These are phyloP conservation scores for Helicoverpa assulta DNA, from an alignment of 2,888 invertebrate genomes.

Conservation along the genomic window DNA sequence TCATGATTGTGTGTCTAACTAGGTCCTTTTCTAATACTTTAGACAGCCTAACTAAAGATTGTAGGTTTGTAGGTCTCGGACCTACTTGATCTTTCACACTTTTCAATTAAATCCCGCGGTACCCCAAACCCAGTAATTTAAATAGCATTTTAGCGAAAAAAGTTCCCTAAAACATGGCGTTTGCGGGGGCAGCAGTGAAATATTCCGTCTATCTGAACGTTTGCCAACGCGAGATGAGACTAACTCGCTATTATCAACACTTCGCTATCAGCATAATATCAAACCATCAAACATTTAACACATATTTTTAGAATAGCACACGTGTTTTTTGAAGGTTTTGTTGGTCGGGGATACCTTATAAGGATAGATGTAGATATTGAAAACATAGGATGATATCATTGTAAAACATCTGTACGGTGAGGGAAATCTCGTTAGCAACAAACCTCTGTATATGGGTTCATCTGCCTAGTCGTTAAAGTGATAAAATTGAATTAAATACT, in stretches of 20 bases:
- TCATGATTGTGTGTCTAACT: too few relatives aligned
- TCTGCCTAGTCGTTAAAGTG: too few relatives aligned
- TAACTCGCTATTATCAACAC: slow-evolving; percentile 40
- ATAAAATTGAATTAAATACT: too few relatives aligned
- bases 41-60: too few relatives aligned
- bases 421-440: neutral
- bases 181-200: slow-evolving; percentile 46
- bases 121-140: slow-evolving; percentile 36
- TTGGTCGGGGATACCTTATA: neutral
- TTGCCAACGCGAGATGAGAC: slow-evolving; percentile 57
- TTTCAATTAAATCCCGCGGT: neutral
- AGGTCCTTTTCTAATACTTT: too few relatives aligned
- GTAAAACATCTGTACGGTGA: too few relatives aligned
- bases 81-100: too few relatives aligned
- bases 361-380: neutral
- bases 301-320: slow-evolving; percentile 1
- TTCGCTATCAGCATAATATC: slow-evolving; percentile 31
- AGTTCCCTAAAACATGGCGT: slow-evolving; percentile 34
- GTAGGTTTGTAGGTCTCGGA: too few relatives aligned
- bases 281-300: slow-evolving; percentile 21
- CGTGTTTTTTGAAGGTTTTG: neutral
- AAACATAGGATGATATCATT: too few relatives aligned
- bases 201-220: slow-evolving; percentile 52
- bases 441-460: too few relatives aligned
- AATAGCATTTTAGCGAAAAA: slow-evolving; percentile 49